These are phyloP conservation scores for Probaryconus sp. DNA, from an alignment of 1,140 invertebrate genomes.

Conservation along the genomic window DNA sequence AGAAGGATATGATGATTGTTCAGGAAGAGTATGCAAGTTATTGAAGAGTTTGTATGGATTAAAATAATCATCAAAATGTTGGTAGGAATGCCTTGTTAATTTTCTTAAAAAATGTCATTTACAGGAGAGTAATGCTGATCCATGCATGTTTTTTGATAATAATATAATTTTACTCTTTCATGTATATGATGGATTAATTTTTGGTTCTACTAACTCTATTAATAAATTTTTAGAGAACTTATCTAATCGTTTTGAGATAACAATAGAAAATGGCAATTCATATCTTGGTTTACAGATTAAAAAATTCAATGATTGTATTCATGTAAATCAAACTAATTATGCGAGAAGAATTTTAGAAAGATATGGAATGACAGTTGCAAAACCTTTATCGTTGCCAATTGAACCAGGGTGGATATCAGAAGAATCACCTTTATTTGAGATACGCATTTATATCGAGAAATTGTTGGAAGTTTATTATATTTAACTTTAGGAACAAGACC, in stretches of 20 bases:
- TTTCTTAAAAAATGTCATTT: slow-evolving; percentile 3
- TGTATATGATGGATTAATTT: slow-evolving; percentile 10
- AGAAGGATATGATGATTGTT: slow-evolving; percentile 47
- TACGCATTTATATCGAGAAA: slow-evolving; percentile 44
- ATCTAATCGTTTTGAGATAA: neutral
- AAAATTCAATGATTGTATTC: neutral
- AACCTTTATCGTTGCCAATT: slow-evolving; percentile 3
- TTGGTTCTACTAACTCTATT: neutral
- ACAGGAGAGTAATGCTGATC: slow-evolving; percentile 8
- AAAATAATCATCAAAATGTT: slow-evolving; percentile 60
- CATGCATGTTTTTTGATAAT: slow-evolving; percentile 10
- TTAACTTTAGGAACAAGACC: slow-evolving; percentile 61
- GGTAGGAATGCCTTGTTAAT: slow-evolving; percentile 41
- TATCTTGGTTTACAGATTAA: slow-evolving; percentile 1
- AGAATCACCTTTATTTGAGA: neutral
- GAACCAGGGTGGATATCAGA: slow-evolving; percentile 12
- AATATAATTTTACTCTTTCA: slow-evolving; percentile 5
- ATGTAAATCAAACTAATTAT: neutral
- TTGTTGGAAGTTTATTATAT: slow-evolving; percentile 66
- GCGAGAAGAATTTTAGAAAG: neutral
- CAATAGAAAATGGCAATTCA: neutral
- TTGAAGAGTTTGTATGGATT: slow-evolving; percentile 54
- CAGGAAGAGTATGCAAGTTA: slow-evolving; percentile 42
- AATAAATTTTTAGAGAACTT: neutral
- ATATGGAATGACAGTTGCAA: slow-evolving; percentile 5